phyloP scores from a whole-genome alignment of 2,888 invertebrate species.

The Orchesella flavescens region DNA sequence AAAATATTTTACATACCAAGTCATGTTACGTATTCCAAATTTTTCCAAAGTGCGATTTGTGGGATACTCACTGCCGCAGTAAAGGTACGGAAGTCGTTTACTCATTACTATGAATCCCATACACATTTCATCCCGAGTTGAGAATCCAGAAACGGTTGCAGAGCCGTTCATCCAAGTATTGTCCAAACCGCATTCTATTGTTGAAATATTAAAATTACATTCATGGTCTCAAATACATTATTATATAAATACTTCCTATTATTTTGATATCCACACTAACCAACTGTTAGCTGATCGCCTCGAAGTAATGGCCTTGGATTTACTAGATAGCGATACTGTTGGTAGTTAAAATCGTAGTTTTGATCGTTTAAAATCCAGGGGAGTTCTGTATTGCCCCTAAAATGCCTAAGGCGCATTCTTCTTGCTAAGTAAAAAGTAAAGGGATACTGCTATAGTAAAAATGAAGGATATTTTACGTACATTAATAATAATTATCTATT shows the following conservation, averaged over 20 bases:
- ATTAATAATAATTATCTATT: too few relatives aligned
- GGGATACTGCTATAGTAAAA: too few relatives aligned
- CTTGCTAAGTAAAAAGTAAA: slow-evolving; percentile 5
- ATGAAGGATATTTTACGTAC: too few relatives aligned
- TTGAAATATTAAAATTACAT: neutral
- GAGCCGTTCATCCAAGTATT: neutral
- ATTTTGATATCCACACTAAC: too few relatives aligned
- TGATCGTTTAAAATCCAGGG: slow-evolving; percentile 38
- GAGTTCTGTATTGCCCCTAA: slow-evolving; percentile 30
- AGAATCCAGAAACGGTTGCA: slow-evolving; percentile 15
- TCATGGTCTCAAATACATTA: too few relatives aligned
- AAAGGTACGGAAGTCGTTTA: slow-evolving; percentile 7
- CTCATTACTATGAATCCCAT: slow-evolving; percentile 10
- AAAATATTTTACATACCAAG: slow-evolving; percentile 15
- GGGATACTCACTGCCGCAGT: slow-evolving; percentile 30
- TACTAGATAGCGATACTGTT: slow-evolving; percentile 36
- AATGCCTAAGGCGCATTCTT: slow-evolving; percentile 22
- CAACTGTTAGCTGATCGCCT: slow-evolving; percentile 35
- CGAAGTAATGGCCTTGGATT: slow-evolving; percentile 32
- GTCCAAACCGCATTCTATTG: slow-evolving; percentile 23
- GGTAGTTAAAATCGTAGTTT: slow-evolving; percentile 48
- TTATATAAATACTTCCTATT: too few relatives aligned
- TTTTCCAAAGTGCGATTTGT: neutral
- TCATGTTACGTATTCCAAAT: slow-evolving; percentile 30
- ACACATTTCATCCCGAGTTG: slow-evolving; percentile 31